Evolutionary conservation across 2,113 vertebrate genomes (phyloP).

Genomic region (Stercorarius parasiticus): DNA sequence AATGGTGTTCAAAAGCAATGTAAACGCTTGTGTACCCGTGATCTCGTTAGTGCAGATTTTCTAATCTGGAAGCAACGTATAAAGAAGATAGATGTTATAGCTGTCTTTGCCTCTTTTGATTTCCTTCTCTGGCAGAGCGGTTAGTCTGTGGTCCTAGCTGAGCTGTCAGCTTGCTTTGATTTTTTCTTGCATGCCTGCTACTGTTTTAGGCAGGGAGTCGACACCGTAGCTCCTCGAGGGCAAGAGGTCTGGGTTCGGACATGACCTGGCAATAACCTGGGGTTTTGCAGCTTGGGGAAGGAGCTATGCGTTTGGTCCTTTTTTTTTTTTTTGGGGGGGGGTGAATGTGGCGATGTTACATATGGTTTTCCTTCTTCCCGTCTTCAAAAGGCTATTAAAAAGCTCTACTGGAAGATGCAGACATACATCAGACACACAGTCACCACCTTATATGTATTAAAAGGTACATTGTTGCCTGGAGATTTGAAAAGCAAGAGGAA

Average conservation of each 20-base stretch:
- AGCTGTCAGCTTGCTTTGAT: background rate
- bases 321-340: background rate
- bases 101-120: background rate
- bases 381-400: background rate
- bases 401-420: background rate
- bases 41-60: background rate
- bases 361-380: background rate
- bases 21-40: accelerated
- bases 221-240: accelerated
- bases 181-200: background rate
- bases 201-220: background rate
- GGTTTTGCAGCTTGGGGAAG: background rate
- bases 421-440: background rate
- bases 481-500: background rate
- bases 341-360: background rate
- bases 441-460: background rate
- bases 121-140: background rate
- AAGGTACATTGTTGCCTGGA: background rate
- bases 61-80: background rate
- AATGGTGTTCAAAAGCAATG: background rate
- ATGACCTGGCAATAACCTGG: background rate
- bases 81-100: background rate
- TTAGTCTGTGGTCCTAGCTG: background rate
- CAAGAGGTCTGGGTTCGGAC: background rate
- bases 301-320: background rate